A percentile compares a stretch with the other conserved stretches of the same genome.
These are phyloP conservation scores for Brachionus calyciflorus DNA, from an alignment of 1,140 invertebrate genomes.

Conservation along the genomic window DNA sequence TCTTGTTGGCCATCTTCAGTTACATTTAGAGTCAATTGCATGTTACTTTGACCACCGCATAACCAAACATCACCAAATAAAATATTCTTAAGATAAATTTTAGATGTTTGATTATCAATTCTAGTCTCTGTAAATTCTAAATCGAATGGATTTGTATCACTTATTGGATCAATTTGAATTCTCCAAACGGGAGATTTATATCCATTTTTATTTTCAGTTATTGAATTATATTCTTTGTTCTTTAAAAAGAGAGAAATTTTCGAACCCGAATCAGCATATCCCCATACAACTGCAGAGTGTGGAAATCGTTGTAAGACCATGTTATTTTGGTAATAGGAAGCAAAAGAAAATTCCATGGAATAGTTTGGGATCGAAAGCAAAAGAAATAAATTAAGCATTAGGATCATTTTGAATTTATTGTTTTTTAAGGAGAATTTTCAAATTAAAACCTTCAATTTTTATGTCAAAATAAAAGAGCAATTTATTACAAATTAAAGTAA, in stretches of 20 bases:
- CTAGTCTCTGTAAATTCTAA: neutral
- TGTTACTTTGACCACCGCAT: slow-evolving; percentile 57
- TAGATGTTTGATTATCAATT: neutral
- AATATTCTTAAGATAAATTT: slow-evolving; percentile 50
- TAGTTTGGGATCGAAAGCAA: no score
- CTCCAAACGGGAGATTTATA: neutral
- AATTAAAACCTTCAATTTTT: no score
- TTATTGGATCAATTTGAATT: neutral
- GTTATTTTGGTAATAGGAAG: no score
- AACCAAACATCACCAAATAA: slow-evolving; percentile 58
- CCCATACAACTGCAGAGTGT: neutral
- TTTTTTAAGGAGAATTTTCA: no score
- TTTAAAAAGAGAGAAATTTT: neutral
- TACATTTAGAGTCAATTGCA: slow-evolving; percentile 51
- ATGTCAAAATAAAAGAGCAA: no score
- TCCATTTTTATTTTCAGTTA: neutral
- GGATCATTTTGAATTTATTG: no score
- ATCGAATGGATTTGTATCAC: neutral
- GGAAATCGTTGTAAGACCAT: neutral
- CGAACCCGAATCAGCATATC: neutral
- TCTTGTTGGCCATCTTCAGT: neutral
- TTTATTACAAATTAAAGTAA: no score
- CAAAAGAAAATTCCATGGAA: no score
- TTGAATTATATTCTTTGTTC: neutral
- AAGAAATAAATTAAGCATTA: no score